These are phyloP conservation scores for Otis tarda DNA, from an alignment of 2,113 vertebrate species.

Conservation along the genomic window DNA sequence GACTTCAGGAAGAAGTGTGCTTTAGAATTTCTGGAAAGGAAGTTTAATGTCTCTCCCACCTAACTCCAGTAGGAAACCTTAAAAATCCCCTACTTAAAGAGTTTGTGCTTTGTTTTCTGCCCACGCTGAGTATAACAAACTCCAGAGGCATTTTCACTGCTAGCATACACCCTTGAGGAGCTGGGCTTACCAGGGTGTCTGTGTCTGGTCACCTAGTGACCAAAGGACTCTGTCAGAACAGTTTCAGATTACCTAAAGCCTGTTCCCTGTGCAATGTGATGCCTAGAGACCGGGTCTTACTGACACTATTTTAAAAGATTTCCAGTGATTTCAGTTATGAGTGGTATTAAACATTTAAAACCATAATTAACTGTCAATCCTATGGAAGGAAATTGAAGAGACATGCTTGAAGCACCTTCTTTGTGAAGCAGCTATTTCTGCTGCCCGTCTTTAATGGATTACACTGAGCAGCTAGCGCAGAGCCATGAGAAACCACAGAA, in stretches of 20 bases:
- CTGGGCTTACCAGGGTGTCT: not conserved
- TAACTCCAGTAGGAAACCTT: not conserved
- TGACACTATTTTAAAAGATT: not conserved
- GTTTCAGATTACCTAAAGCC: not conserved
- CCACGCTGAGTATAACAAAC: not conserved
- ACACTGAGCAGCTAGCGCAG: rapidly evolving
- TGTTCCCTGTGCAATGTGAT: not conserved
- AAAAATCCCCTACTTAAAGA: not conserved
- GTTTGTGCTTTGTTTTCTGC: not conserved
- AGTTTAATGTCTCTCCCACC: not conserved
- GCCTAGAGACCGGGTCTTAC: not conserved
- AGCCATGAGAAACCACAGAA: not conserved
- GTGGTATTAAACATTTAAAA: not conserved
- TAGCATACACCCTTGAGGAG: not conserved
- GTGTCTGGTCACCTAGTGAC: not conserved
- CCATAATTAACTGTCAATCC: rapidly evolving
- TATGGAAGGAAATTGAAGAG: not conserved
- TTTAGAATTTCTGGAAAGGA: not conserved
- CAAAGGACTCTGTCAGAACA: not conserved
- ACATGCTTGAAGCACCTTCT: not conserved
- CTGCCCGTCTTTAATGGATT: not conserved
- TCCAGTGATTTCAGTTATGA: not conserved
- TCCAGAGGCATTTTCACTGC: not conserved
- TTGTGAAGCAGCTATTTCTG: not conserved
- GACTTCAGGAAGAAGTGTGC: not conserved